These are phyloP conservation scores for Gymnocheta viridis DNA, from an alignment of 2,888 invertebrate genomes.

Conservation along the genomic window DNA sequence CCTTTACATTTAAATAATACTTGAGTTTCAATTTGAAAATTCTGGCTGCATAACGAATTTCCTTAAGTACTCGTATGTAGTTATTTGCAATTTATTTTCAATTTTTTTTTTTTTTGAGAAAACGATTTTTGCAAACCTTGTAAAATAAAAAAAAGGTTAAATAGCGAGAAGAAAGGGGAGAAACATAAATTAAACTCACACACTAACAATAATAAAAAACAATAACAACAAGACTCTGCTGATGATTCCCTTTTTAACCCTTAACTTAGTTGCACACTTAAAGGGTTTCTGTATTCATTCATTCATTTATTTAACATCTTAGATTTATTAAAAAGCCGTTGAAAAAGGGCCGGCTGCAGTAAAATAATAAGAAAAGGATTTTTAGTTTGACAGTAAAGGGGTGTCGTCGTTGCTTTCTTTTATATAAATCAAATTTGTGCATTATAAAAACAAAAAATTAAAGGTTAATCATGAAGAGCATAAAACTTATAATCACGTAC, in stretches of 20 bases:
- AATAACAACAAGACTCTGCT: slow-evolving; percentile 29
- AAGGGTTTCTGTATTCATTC: slow-evolving; percentile 50
- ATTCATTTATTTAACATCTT: slow-evolving; percentile 55
- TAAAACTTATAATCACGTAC: slow-evolving; percentile 75
- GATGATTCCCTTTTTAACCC: slow-evolving; percentile 72
- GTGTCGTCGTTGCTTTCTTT: slow-evolving; percentile 43
- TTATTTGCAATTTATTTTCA: slow-evolving; percentile 26
- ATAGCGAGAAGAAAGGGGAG: slow-evolving; percentile 2
- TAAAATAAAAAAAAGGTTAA: neutral
- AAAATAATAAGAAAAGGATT: slow-evolving; percentile 29
- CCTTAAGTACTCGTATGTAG: slow-evolving; percentile 65
- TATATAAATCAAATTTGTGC: slow-evolving; percentile 54
- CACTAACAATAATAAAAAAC: slow-evolving; percentile 9
- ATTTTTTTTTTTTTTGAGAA: neutral
- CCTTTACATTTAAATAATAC: slow-evolving; percentile 52
- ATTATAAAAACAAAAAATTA: slow-evolving; percentile 69
- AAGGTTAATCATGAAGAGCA: slow-evolving; percentile 77
- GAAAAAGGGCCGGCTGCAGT: slow-evolving; percentile 74
- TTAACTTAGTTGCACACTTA: slow-evolving; percentile 72
- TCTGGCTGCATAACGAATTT: slow-evolving; percentile 63
- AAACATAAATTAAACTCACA: slow-evolving; percentile 9
- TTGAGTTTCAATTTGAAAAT: slow-evolving; percentile 43
- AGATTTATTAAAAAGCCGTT: slow-evolving; percentile 73
- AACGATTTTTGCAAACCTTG: slow-evolving; percentile 40
- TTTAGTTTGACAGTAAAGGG: slow-evolving; percentile 52